These are phyloP conservation scores for Diorhabda carinulata DNA, from an alignment of 1,140 invertebrate species.

Conservation along the genomic window DNA sequence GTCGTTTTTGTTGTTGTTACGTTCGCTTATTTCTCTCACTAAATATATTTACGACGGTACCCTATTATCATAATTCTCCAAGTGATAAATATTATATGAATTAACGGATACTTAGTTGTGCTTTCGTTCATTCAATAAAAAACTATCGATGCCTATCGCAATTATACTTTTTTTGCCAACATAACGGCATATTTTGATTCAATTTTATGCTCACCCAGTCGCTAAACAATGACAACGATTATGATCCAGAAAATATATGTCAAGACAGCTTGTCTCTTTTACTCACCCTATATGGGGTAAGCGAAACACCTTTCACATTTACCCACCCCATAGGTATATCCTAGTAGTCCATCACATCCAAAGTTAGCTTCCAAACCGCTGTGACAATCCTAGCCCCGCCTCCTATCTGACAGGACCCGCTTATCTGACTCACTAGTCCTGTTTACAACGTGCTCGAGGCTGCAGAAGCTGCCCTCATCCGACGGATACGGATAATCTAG, in stretches of 20 bases:
- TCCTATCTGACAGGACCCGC: constrained; percentile 37
- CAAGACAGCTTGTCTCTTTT: background rate
- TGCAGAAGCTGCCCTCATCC: constrained; percentile 34
- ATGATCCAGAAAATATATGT: constrained; percentile 12
- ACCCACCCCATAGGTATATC: constrained; percentile 34
- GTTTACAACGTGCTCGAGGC: constrained; percentile 35
- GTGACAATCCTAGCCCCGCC: constrained; percentile 46
- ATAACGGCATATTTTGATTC: constrained; percentile 19
- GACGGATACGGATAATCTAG: constrained; percentile 36
- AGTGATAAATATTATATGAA: background rate
- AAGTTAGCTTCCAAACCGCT: constrained; percentile 44
- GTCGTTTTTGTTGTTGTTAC: no score
- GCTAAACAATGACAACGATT: constrained; percentile 5
- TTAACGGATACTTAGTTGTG: background rate
- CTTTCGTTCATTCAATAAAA: background rate
- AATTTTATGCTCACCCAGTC: constrained; percentile 13
- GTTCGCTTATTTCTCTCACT: no score
- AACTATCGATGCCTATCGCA: background rate
- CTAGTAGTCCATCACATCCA: constrained; percentile 29
- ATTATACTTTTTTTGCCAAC: constrained; percentile 3
- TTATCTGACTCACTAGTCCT: constrained; percentile 40
- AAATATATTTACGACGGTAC: no score
- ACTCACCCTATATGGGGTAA: constrained; percentile 18
- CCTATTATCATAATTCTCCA: background rate
- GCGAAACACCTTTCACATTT: constrained; percentile 20